Percentiles rank a stretch among this genome's conserved stretches.
These are phyloP conservation scores for Sphinx pinastri DNA, from an alignment of 2,888 invertebrate genomes.

Conservation along the genomic window DNA sequence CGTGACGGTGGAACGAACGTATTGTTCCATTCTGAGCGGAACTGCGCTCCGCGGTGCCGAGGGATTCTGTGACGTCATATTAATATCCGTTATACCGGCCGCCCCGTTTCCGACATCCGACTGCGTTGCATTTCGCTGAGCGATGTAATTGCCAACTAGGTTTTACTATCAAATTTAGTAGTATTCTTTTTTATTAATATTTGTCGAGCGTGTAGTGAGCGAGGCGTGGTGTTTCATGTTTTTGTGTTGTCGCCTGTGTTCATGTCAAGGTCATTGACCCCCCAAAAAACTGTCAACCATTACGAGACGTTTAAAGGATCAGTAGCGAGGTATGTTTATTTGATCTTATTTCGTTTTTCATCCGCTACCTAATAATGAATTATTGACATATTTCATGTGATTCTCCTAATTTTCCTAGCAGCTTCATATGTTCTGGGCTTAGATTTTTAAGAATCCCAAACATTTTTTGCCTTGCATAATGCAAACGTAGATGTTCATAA, in stretches of 20 bases:
- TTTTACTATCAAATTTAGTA: conserved; percentile 13
- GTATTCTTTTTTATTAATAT: background rate
- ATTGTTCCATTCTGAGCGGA: conserved; percentile 64
- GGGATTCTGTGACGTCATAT: conserved; percentile 67
- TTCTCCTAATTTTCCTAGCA: too few species aligned
- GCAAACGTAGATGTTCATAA: background rate
- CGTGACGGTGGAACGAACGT: conserved; percentile 51
- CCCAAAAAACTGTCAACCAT: background rate
- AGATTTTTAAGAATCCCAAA: background rate
- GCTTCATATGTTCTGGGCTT: too few species aligned
- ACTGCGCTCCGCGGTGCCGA: conserved; percentile 52
- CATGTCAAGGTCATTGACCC: background rate
- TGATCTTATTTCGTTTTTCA: background rate
- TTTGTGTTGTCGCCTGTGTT: background rate
- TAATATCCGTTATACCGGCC: conserved; percentile 63
- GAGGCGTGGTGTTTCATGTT: background rate
- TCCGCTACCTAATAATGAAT: background rate
- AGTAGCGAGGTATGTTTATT: background rate
- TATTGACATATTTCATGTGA: too few species aligned
- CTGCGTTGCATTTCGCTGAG: conserved; percentile 48
- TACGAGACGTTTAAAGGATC: background rate
- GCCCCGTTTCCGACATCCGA: conserved; percentile 58
- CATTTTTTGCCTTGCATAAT: background rate
- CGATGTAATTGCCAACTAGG: conserved; percentile 31
- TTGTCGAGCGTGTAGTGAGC: background rate